Conservation (phyloP, 2,113 vertebrate species). For the Labeo catla region DNA sequence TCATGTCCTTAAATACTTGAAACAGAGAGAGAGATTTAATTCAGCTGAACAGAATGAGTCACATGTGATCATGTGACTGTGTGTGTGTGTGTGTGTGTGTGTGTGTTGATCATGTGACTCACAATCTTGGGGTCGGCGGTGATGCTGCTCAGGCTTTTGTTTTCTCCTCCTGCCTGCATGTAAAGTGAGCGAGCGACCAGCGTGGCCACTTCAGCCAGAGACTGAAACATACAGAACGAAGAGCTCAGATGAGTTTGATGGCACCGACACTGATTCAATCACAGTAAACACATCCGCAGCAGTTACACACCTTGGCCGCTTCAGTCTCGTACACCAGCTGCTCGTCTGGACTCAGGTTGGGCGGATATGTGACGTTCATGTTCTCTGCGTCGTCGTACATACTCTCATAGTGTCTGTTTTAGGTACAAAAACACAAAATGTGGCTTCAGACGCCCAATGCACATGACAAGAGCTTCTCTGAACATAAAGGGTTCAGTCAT, state of each 20-base stretch:
- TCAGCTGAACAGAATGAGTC: neutral
- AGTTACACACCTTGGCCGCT: slow-evolving; percentile 78
- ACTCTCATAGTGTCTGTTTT: slow-evolving; percentile 88
- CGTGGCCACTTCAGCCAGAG: slow-evolving; percentile 85
- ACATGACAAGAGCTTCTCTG: neutral
- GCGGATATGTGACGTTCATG: slow-evolving; percentile 80
- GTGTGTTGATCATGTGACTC: slow-evolving; percentile 54
- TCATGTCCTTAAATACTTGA: neutral
- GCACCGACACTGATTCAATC: neutral
- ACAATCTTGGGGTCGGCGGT: slow-evolving; percentile 82
- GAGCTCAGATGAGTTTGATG: neutral
- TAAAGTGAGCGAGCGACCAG: slow-evolving; percentile 84
- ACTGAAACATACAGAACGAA: slow-evolving; percentile 66
- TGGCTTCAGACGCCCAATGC: neutral
- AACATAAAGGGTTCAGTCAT: neutral
- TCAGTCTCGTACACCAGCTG: slow-evolving; percentile 81
- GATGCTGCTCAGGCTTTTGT: slow-evolving; percentile 59
- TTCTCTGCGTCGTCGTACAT: slow-evolving; percentile 84
- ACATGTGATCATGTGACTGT: neutral
- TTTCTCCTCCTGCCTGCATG: slow-evolving; percentile 81
- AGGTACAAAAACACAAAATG: neutral
- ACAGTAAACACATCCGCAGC: neutral
- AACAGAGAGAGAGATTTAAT: neutral
- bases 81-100: slow-evolving; percentile 17
- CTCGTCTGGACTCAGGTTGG: slow-evolving; percentile 81